These are phyloP conservation scores for Drosophila azteca DNA, from an alignment of 1,140 invertebrate species.

Conservation along the genomic window DNA sequence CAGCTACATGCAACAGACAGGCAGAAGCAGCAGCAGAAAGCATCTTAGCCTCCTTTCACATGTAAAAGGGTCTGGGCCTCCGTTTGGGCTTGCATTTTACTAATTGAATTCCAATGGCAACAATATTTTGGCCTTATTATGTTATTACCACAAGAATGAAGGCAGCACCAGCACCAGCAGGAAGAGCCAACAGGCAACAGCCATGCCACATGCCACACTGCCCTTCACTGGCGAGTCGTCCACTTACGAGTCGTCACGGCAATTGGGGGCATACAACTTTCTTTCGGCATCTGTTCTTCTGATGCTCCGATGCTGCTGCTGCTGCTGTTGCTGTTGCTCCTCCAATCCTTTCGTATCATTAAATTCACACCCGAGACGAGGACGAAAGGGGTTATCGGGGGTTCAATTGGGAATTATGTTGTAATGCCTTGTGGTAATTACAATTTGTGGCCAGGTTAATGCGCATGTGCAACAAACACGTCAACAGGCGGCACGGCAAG, in stretches of 20 bases:
- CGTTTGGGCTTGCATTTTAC: conserved; percentile 43
- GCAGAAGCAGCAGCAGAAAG: conserved; percentile 4
- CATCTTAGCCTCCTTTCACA: conserved; percentile 47
- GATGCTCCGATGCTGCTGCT: conserved; percentile 4
- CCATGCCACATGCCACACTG: background rate
- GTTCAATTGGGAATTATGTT: conserved; percentile 73
- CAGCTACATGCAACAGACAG: too few relatives aligned
- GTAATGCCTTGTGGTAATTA: conserved; percentile 82
- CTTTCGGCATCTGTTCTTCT: conserved; percentile 49
- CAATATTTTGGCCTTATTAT: conserved; percentile 77
- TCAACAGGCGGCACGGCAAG: conserved; percentile 44
- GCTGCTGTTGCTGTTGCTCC: too few relatives aligned
- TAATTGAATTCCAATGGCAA: conserved; percentile 81
- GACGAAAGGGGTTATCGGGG: conserved; percentile 13
- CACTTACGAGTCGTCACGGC: conserved; percentile 54
- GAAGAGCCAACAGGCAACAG: conserved; percentile 17
- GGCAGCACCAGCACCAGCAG: too few relatives aligned
- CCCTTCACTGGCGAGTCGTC: conserved; percentile 51
- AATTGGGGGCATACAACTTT: conserved; percentile 64
- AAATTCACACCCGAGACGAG: conserved; percentile 71
- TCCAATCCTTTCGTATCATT: conserved; percentile 51
- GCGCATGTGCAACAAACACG: conserved; percentile 80
- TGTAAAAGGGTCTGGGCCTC: background rate
- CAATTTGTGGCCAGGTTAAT: conserved; percentile 80
- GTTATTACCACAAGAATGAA: conserved; percentile 60